Percentiles rank a stretch among this genome's conserved stretches.
phyloP scores from a whole-genome alignment of 92 coral and sea anemone genomes.

The Plumapathes pennacea region DNA sequence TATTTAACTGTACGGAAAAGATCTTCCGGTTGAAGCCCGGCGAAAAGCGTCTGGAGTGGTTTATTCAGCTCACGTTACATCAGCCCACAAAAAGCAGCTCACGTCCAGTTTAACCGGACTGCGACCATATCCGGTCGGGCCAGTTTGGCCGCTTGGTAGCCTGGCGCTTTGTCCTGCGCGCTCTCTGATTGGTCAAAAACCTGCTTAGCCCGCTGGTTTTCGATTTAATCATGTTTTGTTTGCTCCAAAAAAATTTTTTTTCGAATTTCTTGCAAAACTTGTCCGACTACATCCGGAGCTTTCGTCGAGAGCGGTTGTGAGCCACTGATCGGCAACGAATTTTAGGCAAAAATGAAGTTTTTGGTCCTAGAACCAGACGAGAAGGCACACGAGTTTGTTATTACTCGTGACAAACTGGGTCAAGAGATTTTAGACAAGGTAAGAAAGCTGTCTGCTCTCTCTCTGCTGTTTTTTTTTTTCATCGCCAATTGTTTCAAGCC shows the following conservation, averaged over 20 bases:
- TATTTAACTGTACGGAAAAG: no score
- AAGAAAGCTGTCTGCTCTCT: slow-evolving; percentile 6
- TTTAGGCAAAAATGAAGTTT: slow-evolving; percentile 73
- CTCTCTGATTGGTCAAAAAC: slow-evolving; percentile 67
- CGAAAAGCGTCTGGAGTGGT: no score
- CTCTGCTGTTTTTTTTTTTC: not conserved
- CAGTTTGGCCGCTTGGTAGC: slow-evolving; percentile 63
- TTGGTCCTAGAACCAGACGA: slow-evolving; percentile 85
- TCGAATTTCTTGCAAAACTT: slow-evolving; percentile 10
- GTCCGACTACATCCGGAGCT: slow-evolving; percentile 22
- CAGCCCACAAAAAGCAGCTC: no score
- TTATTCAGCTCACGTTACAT: no score
- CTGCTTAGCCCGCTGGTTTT: slow-evolving; percentile 49
- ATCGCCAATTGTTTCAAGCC: not conserved
- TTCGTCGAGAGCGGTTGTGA: not conserved
- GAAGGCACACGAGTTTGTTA: slow-evolving; percentile 81
- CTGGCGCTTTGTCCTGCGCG: slow-evolving; percentile 20
- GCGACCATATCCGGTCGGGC: slow-evolving; percentile 61
- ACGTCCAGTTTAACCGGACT: no score
- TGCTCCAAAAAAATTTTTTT: slow-evolving; percentile 26
- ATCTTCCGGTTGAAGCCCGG: no score
- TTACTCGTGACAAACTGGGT: slow-evolving; percentile 88
- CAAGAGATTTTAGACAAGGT: slow-evolving; percentile 97
- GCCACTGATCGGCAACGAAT: not conserved
- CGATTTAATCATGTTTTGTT: slow-evolving; percentile 60